phyloP scores from a whole-genome alignment of 2,888 invertebrate species.

The Tanytarsus gracilentus region DNA sequence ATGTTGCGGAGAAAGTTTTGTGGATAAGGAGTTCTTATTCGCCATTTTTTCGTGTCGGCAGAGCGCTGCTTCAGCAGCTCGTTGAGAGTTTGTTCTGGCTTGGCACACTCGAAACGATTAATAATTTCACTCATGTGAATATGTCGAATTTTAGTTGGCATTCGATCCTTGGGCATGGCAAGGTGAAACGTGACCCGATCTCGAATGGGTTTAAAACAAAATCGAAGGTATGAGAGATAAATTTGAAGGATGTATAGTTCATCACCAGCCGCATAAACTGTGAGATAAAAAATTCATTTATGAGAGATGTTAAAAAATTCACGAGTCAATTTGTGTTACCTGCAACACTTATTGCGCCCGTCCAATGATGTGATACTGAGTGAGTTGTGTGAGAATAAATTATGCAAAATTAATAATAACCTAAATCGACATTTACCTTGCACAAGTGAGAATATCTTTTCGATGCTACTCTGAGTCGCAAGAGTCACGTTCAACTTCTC shows the following conservation, averaged over 20 bases:
- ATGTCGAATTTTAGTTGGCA: slow-evolving; percentile 35
- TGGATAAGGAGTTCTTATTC: slow-evolving; percentile 68
- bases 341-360: slow-evolving; percentile 71
- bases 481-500: slow-evolving; percentile 56
- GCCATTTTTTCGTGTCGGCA: slow-evolving; percentile 60
- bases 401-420: neutral
- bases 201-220: slow-evolving; percentile 63
- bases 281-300: neutral
- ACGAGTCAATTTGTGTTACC: neutral
- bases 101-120: slow-evolving; percentile 51
- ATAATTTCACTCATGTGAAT: slow-evolving; percentile 39
- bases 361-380: slow-evolving; percentile 68
- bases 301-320: neutral
- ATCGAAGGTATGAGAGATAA: slow-evolving; percentile 65
- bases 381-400: neutral
- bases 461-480: slow-evolving; percentile 79
- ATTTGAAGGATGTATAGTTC: slow-evolving; percentile 64
- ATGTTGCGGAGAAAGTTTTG: slow-evolving; percentile 84
- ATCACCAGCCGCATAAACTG: slow-evolving; percentile 68
- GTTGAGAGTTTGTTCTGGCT: slow-evolving; percentile 55
- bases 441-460: slow-evolving; percentile 66
- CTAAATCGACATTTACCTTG: slow-evolving; percentile 38
- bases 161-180: slow-evolving; percentile 55
- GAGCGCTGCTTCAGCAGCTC: slow-evolving; percentile 52
- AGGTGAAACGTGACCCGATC: slow-evolving; percentile 69